Evolutionary conservation across 2,113 vertebrate species (phyloP).

Genomic region (Crotalus horridus): DNA sequence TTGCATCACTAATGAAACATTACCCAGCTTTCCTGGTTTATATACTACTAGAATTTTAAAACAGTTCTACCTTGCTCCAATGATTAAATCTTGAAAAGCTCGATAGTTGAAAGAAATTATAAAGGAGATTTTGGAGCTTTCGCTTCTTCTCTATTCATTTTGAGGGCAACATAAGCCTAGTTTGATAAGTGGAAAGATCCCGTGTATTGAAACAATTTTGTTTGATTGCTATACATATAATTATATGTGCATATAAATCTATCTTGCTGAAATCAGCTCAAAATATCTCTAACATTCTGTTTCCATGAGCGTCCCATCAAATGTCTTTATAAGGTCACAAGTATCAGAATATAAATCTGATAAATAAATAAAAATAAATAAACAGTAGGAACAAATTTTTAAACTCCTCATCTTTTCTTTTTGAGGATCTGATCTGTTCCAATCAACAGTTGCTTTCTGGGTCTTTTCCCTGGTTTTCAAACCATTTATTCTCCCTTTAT

Average conservation of each 20-base stretch:
- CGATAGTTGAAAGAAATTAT: neutral
- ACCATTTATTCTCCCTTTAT: neutral
- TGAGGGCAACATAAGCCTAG: slow-evolving; percentile 9
- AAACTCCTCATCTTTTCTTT: neutral
- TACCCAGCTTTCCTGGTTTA: slow-evolving; percentile 2
- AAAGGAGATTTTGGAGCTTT: neutral
- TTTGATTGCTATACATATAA: neutral
- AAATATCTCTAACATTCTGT: neutral
- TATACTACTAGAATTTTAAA: neutral
- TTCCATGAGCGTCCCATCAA: neutral
- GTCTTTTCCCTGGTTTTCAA: neutral
- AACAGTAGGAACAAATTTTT: neutral
- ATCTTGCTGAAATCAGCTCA: neutral
- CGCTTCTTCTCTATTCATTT: slow-evolving; percentile 15
- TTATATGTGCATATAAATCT: neutral
- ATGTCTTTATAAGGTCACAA: neutral
- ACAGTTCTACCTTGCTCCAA: neutral
- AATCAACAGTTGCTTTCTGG: neutral
- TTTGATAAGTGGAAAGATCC: slow-evolving; percentile 15
- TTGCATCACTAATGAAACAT: neutral
- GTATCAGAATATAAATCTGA: neutral
- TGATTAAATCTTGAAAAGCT: slow-evolving; percentile 6
- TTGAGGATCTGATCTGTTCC: neutral
- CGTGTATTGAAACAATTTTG: neutral
- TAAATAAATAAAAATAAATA: neutral